Evolutionary conservation across 2,113 vertebrate genomes (phyloP), one percentile per base, ranked within the genome.

Genomic region (Oncorhynchus mykiss): DNA sequence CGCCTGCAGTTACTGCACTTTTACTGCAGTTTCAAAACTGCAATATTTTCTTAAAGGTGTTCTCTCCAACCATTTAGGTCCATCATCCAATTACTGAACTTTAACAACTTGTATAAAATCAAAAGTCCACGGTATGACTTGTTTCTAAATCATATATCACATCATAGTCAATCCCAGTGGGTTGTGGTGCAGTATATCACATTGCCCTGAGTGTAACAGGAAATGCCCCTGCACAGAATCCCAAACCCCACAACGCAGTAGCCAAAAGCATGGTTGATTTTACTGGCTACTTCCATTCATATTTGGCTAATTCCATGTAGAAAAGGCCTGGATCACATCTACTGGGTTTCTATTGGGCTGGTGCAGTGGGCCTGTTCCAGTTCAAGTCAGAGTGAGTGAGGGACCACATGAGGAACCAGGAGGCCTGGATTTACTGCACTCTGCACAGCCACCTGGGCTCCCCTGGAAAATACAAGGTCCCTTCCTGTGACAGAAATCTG

Each of bases 391-490:
- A 77, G 34, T 70, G 68, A 39, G 75, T 73, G 71, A 77, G 78
- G 83, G 86, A 78, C 75, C 81, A 67, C 84, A 85, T 70, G 83
- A 82, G 45, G 69, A 85, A 81, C 20, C 59, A 65, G 87, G 74
- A 81, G 74, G 74, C 78, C 79, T 62, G 57, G 86, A 73, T 83
- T 74, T 77, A 25, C 80, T 79, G 74, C 5, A n/a, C 73, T 62
- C 29, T 14, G 31, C 59, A 64, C 5, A 77, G 79, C 59, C 84
- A 82, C 76, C 75, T 83, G 77, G 76, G 70, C 76, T 80, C 67
- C 74, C 72, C 62, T 84, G 86, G 83, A 89, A 90, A 90, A 84
- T 88, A 81, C 77, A 79, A 76, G 77, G 76, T 62, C 62, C 22
- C 62, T 80, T 75, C 67, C 60, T 54, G 77, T 75, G 84, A 77